Percentiles rank a stretch among this genome's conserved stretches.
Evolutionary conservation across 2,113 vertebrate genomes (phyloP).

Genomic region (Lucifuga dentata): DNA sequence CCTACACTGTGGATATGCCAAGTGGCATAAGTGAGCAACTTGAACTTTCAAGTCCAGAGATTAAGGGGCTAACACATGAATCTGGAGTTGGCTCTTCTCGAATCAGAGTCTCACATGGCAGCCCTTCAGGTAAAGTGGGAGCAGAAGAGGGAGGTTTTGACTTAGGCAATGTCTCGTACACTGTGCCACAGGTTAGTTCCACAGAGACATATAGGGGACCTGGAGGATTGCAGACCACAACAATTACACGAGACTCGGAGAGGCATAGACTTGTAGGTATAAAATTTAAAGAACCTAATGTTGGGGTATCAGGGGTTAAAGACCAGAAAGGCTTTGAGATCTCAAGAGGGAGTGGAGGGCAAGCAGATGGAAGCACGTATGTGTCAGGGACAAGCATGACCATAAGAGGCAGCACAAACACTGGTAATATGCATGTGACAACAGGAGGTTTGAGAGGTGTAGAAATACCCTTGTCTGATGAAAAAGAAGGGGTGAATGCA

Average conservation of each 20-base stretch:
- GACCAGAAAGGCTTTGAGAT: slow-evolving; percentile 46
- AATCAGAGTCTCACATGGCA: slow-evolving; percentile 71
- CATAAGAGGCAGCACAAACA: slow-evolving; percentile 54
- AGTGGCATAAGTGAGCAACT: slow-evolving; percentile 81
- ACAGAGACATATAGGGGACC: slow-evolving; percentile 69
- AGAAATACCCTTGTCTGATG: slow-evolving; percentile 41
- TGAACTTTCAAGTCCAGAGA: slow-evolving; percentile 84
- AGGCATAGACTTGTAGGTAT: slow-evolving; percentile 59
- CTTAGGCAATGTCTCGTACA: slow-evolving; percentile 68
- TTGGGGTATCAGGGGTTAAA: slow-evolving; percentile 59
- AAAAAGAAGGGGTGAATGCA: slow-evolving; percentile 43
- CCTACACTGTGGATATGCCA: slow-evolving; percentile 93
- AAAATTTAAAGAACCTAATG: slow-evolving; percentile 68
- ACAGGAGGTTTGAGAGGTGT: slow-evolving; percentile 28
- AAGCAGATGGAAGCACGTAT: slow-evolving; percentile 42
- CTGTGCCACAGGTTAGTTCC: slow-evolving; percentile 63
- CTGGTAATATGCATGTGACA: slow-evolving; percentile 49
- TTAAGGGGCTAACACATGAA: slow-evolving; percentile 81
- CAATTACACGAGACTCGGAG: slow-evolving; percentile 63
- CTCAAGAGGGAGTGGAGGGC: slow-evolving; percentile 54
- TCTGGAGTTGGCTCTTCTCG: slow-evolving; percentile 75
- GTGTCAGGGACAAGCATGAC: slow-evolving; percentile 45
- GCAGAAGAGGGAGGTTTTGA: slow-evolving; percentile 72
- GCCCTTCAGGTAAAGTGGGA: slow-evolving; percentile 68
- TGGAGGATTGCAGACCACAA: slow-evolving; percentile 66